A percentile compares a stretch with the other conserved stretches of the same genome.
Evolutionary conservation across 1,140 invertebrate species (phyloP).

Genomic region (Laupala kohalensis): DNA sequence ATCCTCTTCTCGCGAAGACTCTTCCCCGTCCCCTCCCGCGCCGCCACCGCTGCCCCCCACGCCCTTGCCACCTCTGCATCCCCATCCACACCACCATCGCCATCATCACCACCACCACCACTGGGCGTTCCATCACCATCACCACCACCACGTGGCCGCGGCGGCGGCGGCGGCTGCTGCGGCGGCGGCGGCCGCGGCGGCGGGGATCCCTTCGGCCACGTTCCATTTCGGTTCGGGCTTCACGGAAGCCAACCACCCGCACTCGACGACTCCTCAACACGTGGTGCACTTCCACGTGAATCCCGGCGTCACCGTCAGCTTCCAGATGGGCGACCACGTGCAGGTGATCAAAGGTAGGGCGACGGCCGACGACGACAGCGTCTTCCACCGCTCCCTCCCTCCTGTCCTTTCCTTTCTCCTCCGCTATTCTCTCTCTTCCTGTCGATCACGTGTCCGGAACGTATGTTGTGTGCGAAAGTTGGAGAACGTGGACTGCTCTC

Average conservation of each 20-base stretch:
- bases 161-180: too few relatives aligned
- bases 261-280: constrained; percentile 23
- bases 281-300: constrained; percentile 56
- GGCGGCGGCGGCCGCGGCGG: constrained; percentile 16
- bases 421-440: too few relatives aligned
- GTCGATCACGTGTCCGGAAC: too few relatives aligned
- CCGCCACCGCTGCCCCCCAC: background rate
- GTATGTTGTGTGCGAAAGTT: too few relatives aligned
- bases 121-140: constrained; percentile 11
- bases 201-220: constrained; percentile 23
- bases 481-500: too few relatives aligned
- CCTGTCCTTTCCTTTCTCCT: background rate
- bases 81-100: background rate
- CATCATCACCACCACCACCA: constrained; percentile 6
- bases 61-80: background rate
- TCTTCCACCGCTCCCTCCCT: background rate
- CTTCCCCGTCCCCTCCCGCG: too few relatives aligned
- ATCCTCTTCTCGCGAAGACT: too few relatives aligned
- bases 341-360: constrained; percentile 48
- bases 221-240: constrained; percentile 37
- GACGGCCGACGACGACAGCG: background rate
- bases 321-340: constrained; percentile 47
- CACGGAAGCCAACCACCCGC: constrained; percentile 13
- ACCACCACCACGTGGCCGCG: constrained; percentile 23
- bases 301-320: constrained; percentile 51